Evolutionary conservation across 2,888 invertebrate species (phyloP).

Genomic region (Eucriotettix oculatus): DNA sequence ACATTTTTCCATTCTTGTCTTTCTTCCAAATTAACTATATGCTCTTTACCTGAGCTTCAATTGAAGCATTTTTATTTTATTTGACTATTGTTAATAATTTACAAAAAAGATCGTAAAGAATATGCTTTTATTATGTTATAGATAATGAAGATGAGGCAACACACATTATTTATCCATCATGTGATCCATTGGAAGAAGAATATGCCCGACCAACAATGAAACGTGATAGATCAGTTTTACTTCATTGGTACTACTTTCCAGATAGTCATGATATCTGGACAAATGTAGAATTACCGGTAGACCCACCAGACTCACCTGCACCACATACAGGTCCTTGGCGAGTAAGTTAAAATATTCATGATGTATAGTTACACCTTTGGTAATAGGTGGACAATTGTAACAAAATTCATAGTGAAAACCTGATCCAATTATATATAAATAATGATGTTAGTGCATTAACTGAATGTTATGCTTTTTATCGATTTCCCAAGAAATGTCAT

Average conservation of each 20-base stretch:
- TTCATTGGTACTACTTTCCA: constrained; percentile 94
- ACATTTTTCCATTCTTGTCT: no score
- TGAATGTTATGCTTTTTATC: no score
- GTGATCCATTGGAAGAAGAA: constrained; percentile 76
- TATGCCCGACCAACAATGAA: constrained; percentile 76
- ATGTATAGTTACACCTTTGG: no score
- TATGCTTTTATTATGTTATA: constrained; percentile 17
- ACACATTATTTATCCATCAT: constrained; percentile 74
- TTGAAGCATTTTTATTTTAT: not conserved
- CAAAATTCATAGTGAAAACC: no score
- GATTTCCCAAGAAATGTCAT: no score
- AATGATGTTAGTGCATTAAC: no score
- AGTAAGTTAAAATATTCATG: constrained; percentile 9
- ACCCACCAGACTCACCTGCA: constrained; percentile 27
- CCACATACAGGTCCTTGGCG: constrained; percentile 17
- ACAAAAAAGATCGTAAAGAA: not conserved
- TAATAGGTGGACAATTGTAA: no score
- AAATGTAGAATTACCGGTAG: constrained; percentile 21
- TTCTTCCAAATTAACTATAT: no score
- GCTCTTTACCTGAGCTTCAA: not conserved
- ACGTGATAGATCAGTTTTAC: constrained; percentile 62
- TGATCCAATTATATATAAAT: no score
- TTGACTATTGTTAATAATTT: no score
- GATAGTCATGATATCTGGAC: constrained; percentile 84
- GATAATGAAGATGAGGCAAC: constrained; percentile 82